Conservation (phyloP, 2,113 vertebrate genomes). For the Glaucomys volans region DNA sequence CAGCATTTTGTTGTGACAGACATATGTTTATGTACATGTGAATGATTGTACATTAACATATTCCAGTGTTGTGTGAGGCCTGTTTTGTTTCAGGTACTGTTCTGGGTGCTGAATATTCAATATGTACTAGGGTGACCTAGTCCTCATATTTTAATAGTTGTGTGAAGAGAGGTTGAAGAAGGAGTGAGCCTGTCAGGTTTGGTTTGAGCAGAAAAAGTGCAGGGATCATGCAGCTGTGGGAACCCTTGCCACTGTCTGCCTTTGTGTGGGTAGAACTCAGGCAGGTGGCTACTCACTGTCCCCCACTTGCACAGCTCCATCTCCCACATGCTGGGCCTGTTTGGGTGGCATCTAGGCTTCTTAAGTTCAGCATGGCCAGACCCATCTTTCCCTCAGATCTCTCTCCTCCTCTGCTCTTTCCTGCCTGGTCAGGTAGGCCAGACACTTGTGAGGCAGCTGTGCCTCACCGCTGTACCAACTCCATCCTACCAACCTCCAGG, state of each 20-base stretch:
- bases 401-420: no score
- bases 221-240: fast-evolving
- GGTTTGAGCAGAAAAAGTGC: background rate
- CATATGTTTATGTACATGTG: background rate
- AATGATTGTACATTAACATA: fast-evolving
- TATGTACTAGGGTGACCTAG: background rate
- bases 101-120: background rate
- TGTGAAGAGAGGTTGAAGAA: no score
- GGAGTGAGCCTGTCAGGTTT: fast-evolving
- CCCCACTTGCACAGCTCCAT: fast-evolving
- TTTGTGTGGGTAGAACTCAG: background rate
- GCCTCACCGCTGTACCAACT: background rate
- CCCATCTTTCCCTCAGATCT: background rate
- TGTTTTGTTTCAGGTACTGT: no score
- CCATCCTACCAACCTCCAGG: background rate
- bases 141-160: background rate
- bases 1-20: no score
- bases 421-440: background rate
- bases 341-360: background rate
- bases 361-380: background rate
- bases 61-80: background rate
- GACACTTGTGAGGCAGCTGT: background rate
- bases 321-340: fast-evolving
- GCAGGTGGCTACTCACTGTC: background rate
- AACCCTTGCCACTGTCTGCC: fast-evolving